phyloP scores from a whole-genome alignment of 92 coral and sea anemone species.

The Porites divaricata region DNA sequence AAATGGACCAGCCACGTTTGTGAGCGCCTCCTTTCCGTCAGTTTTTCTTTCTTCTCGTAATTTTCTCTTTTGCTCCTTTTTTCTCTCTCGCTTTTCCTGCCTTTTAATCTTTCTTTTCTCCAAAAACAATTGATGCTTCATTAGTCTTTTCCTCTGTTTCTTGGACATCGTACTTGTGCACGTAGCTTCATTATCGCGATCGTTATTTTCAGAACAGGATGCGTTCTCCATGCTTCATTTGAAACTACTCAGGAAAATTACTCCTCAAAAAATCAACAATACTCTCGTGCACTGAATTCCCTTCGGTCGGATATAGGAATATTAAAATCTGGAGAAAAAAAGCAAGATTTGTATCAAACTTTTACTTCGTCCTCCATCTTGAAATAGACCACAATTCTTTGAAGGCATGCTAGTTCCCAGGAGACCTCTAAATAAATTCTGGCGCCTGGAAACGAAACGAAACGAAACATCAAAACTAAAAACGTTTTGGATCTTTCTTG shows the following conservation, averaged over 20 bases:
- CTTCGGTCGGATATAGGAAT: neutral
- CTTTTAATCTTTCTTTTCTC: conserved; percentile 70
- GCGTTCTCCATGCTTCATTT: neutral
- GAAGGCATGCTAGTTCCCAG: conserved; percentile 51
- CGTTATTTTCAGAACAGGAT: neutral
- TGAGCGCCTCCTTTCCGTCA: conserved; percentile 19
- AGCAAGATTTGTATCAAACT: neutral
- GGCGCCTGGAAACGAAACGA: conserved; percentile 79
- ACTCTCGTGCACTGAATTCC: neutral
- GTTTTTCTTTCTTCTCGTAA: conserved; percentile 48
- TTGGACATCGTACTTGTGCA: conserved; percentile 68
- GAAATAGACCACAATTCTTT: conserved; percentile 54
- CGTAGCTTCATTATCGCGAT: neutral
- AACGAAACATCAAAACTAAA: conserved; percentile 21
- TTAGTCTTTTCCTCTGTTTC: conserved; percentile 75
- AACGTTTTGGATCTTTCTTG: neutral
- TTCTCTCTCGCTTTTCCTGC: conserved; percentile 68
- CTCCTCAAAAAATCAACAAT: neutral
- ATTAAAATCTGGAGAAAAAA: neutral
- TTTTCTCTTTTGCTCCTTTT: conserved; percentile 61
- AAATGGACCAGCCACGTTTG: conserved; percentile 7
- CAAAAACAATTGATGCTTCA: conserved; percentile 76
- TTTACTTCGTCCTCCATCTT: conserved; percentile 70
- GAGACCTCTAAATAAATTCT: conserved; percentile 55
- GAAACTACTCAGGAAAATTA: neutral